Evolutionary conservation across 2,888 invertebrate species (phyloP).

Genomic region (Diplazon laetatorius): DNA sequence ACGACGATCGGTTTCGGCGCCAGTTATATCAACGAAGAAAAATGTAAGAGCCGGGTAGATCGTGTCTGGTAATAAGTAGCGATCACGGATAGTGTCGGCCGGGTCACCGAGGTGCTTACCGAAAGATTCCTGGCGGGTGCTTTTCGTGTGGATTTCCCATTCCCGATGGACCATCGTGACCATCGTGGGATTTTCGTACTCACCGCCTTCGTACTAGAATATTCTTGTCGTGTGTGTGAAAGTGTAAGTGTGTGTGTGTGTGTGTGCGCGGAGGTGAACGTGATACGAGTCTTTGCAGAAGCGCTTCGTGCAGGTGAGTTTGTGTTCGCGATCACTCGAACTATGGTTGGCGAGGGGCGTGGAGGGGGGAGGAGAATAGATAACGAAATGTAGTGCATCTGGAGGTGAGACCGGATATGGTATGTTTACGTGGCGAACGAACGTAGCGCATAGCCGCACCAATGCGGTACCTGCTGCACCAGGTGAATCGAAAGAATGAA

Average conservation of each 20-base stretch:
- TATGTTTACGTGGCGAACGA: conserved; percentile 20
- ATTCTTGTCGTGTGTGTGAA: conserved; percentile 22
- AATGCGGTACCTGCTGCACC: background rate
- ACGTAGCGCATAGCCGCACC: background rate
- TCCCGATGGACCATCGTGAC: conserved; percentile 25
- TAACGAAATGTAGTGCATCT: conserved; percentile 71
- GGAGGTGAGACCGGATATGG: conserved; percentile 47
- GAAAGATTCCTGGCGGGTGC: conserved; percentile 64
- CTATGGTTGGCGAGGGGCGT: no score
- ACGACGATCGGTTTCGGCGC: conserved; percentile 15
- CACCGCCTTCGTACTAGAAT: conserved; percentile 25
- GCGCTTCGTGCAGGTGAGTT: conserved; percentile 36
- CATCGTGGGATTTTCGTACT: conserved; percentile 30
- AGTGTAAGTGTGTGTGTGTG: no score
- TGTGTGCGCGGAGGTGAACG: no score
- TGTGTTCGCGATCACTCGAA: conserved; percentile 36
- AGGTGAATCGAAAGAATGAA: conserved; percentile 19
- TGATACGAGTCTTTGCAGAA: conserved; percentile 2
- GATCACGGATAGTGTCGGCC: conserved; percentile 72
- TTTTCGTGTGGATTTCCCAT: conserved; percentile 46
- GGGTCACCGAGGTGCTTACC: conserved; percentile 61
- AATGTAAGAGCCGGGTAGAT: conserved; percentile 64
- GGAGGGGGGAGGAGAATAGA: conserved; percentile 71
- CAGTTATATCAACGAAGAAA: conserved; percentile 35
- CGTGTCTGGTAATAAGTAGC: conserved; percentile 80